These are phyloP conservation scores for Vollenhovia emeryi DNA, from an alignment of 1,140 invertebrate species.

Conservation along the genomic window DNA sequence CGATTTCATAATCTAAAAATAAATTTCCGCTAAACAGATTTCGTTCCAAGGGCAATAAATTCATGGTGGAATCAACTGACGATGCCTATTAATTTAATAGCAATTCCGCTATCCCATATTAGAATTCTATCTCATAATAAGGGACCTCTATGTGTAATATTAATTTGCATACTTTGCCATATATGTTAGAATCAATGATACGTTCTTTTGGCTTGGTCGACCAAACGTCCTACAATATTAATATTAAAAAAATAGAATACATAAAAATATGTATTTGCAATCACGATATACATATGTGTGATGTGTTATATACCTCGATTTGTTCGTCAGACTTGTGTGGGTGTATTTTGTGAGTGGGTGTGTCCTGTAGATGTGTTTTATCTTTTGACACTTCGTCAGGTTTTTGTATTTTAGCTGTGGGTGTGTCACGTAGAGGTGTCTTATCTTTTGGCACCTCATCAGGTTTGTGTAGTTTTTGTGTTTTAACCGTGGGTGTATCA, in stretches of 20 bases:
- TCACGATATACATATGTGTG: not conserved
- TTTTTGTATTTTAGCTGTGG: conserved; percentile 18
- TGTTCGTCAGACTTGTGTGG: not conserved
- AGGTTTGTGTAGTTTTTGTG: not conserved
- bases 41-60: too few species aligned
- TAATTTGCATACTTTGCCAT: conserved; percentile 36
- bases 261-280: not conserved
- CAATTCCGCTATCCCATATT: too few species aligned
- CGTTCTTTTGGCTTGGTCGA: conserved; percentile 17
- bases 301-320: conserved; percentile 31
- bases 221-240: conserved; percentile 54
- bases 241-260: not conserved
- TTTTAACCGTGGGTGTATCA: conserved; percentile 3
- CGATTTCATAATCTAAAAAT: too few species aligned
- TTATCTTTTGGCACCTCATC: conserved; percentile 13
- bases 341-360: not conserved
- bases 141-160: not conserved
- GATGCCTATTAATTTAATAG: too few species aligned
- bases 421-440: not conserved
- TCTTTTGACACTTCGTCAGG: not conserved
- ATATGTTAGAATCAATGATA: not conserved
- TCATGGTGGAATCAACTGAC: too few species aligned
- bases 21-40: too few species aligned
- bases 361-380: not conserved
- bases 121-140: too few species aligned